Evolutionary conservation across 2,888 invertebrate genomes (phyloP).

Genomic region (Cheilosia impressa): DNA sequence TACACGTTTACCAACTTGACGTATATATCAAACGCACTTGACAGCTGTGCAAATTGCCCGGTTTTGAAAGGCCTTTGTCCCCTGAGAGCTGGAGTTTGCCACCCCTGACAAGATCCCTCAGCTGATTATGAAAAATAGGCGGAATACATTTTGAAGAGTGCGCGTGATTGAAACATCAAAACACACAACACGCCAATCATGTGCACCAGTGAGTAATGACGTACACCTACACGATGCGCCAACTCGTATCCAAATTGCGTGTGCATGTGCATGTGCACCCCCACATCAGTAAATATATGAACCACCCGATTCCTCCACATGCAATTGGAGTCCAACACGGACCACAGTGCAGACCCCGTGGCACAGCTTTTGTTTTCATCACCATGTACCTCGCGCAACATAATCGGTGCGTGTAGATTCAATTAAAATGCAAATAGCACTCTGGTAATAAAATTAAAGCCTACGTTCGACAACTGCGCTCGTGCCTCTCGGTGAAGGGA

Average conservation of each 20-base stretch:
- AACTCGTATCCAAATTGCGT: constrained; percentile 66
- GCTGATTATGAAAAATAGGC: constrained; percentile 43
- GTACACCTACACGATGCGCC: constrained; percentile 48
- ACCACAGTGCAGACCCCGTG: constrained; percentile 37
- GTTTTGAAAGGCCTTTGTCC: not conserved
- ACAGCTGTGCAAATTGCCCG: not conserved
- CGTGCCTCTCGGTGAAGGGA: constrained; percentile 56
- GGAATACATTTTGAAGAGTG: constrained; percentile 59
- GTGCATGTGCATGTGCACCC: constrained; percentile 70
- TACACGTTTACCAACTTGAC: too few relatives aligned
- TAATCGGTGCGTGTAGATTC: constrained; percentile 71
- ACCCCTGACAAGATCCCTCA: constrained; percentile 33
- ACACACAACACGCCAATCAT: constrained; percentile 74
- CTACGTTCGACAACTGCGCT: constrained; percentile 65
- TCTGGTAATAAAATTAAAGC: constrained; percentile 72
- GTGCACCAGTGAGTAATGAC: constrained; percentile 65
- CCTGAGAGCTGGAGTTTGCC: not conserved
- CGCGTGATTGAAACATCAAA: constrained; percentile 75
- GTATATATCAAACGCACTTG: too few relatives aligned
- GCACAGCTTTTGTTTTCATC: constrained; percentile 67
- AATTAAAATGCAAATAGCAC: constrained; percentile 74
- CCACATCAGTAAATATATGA: constrained; percentile 36
- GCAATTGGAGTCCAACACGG: not conserved
- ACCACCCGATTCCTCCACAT: constrained; percentile 15
- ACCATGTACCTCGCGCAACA: constrained; percentile 16